phyloP scores from a whole-genome alignment of 2,888 invertebrate species.

The Idaea straminata region DNA sequence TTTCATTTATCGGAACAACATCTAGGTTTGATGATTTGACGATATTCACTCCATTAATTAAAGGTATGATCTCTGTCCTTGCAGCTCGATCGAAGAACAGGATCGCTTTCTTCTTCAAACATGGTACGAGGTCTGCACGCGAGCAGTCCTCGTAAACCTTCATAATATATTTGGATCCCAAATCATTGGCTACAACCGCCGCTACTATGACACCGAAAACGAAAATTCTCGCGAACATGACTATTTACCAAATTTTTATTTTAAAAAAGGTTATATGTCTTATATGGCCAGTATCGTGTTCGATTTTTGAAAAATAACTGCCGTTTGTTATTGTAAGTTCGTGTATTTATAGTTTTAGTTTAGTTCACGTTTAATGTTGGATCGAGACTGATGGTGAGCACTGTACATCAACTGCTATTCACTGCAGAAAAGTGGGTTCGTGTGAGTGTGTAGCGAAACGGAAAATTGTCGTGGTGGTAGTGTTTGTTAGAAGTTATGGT shows the following conservation, averaged over 20 bases:
- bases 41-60: constrained; percentile 83
- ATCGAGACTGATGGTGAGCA: constrained; percentile 23
- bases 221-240: constrained; percentile 45
- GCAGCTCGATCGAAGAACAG: constrained; percentile 88
- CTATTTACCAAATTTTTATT: constrained; percentile 2
- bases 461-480: constrained; percentile 46
- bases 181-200: constrained; percentile 55
- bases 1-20: constrained; percentile 79
- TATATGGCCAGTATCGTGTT: constrained; percentile 35
- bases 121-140: constrained; percentile 84
- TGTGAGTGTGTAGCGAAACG: constrained; percentile 49
- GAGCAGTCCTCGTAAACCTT: constrained; percentile 90
- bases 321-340: constrained; percentile 49
- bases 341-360: constrained; percentile 72
- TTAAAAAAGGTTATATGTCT: background rate
- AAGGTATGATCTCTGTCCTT: constrained; percentile 82
- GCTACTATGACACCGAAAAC: constrained; percentile 42
- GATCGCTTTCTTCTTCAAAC: constrained; percentile 90
- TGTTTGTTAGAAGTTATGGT: constrained; percentile 30
- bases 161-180: constrained; percentile 83
- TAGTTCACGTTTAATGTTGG: constrained; percentile 46
- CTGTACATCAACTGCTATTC: constrained; percentile 13
- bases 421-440: constrained; percentile 20
- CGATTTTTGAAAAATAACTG: constrained; percentile 78
- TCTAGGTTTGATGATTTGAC: constrained; percentile 76